Evolutionary conservation across 2,888 invertebrate genomes (phyloP).

Genomic region (Hirtodrosophila confusa): DNA sequence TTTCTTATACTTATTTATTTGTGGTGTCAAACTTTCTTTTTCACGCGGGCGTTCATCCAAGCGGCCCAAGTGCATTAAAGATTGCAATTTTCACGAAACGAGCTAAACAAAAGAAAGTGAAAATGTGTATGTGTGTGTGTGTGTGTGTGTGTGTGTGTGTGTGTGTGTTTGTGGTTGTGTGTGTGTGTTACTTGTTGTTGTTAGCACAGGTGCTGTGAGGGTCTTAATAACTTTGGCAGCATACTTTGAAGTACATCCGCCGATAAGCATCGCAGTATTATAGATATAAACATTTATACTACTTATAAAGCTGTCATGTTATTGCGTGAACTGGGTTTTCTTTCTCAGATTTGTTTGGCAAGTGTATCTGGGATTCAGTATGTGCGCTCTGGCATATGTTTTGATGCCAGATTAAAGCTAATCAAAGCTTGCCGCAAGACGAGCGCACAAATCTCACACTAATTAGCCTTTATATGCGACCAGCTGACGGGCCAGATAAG

Average conservation of each 20-base stretch:
- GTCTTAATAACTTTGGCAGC: constrained; percentile 25
- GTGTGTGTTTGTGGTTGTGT: constrained; percentile 14
- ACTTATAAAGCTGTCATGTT: constrained; percentile 11
- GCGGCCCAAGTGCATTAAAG: constrained; percentile 64
- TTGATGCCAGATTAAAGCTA: constrained; percentile 53
- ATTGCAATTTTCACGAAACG: constrained; percentile 63
- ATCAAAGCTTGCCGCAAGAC: constrained; percentile 59
- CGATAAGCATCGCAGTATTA: constrained; percentile 31
- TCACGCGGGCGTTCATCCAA: constrained; percentile 65
- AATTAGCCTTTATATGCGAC: constrained; percentile 66
- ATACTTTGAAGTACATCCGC: constrained; percentile 47
- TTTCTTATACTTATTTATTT: background rate
- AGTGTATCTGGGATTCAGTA: constrained; percentile 8
- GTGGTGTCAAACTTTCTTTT: constrained; percentile 62
- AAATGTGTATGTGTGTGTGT: constrained; percentile 39
- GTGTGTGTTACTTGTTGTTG: constrained; percentile 25
- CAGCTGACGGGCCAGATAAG: constrained; percentile 47
- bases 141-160: constrained; percentile 8
- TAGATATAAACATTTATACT: constrained; percentile 16
- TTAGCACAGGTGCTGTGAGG: constrained; percentile 37
- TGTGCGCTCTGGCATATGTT: constrained; percentile 19
- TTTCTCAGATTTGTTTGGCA: background rate
- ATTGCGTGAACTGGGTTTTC: background rate
- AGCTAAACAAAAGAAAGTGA: constrained; percentile 70
- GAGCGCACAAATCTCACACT: constrained; percentile 63